phyloP scores from a whole-genome alignment of 2,797 vertebrate species.

The Spinibarbus caldwelli region DNA sequence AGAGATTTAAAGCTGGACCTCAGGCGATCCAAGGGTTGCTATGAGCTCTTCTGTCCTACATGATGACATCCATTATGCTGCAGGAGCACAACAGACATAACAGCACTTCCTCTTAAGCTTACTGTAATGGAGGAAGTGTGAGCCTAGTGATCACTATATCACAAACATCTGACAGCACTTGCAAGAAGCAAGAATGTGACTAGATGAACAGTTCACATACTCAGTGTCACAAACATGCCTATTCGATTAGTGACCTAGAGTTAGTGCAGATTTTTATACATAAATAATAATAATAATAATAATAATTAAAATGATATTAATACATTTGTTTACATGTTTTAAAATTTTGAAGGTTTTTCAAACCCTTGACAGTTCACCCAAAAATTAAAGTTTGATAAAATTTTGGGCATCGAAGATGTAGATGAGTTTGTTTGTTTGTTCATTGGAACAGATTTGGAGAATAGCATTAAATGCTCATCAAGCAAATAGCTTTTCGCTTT shows the following conservation, averaged over 20 bases:
- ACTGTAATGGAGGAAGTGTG: conserved; percentile 4
- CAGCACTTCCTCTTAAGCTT: conserved; percentile 9
- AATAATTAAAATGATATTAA: too few relatives aligned
- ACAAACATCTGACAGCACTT: not conserved
- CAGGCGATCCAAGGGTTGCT: not conserved
- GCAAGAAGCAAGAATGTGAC: not conserved
- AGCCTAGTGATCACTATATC: not conserved
- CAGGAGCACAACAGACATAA: conserved; percentile 1
- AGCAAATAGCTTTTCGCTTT: not conserved
- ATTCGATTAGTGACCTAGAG: not conserved
- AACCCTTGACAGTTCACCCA: too few relatives aligned
- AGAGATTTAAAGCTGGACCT: conserved; percentile 6
- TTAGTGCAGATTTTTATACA: too few relatives aligned
- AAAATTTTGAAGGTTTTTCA: too few relatives aligned
- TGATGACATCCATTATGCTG: conserved; percentile 21
- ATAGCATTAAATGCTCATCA: not conserved
- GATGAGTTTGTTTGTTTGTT: not conserved
- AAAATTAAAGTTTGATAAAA: too few relatives aligned
- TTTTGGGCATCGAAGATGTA: not conserved
- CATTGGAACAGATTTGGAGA: not conserved
- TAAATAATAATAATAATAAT: not conserved
- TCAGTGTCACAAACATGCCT: not conserved
- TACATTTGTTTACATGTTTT: too few relatives aligned
- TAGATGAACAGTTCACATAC: not conserved
- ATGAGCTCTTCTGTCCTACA: conserved; percentile 23